Percentiles rank a stretch among this genome's conserved stretches.
These are phyloP conservation scores for Abramis brama DNA, from an alignment of 2,113 vertebrate species.

Conservation along the genomic window DNA sequence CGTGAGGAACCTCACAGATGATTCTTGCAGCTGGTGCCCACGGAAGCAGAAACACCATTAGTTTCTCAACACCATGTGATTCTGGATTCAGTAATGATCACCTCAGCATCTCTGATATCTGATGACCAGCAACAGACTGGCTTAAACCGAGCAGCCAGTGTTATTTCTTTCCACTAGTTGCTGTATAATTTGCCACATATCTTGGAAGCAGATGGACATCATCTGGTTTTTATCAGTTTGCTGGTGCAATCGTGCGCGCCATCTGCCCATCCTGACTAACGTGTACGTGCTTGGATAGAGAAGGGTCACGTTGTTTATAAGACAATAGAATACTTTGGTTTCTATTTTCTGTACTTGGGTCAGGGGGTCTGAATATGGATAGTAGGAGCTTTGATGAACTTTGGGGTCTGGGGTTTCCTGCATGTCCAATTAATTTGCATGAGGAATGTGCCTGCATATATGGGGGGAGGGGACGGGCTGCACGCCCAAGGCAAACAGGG, in stretches of 20 bases:
- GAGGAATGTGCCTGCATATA: conserved; percentile 78
- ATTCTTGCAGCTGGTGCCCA: conserved; percentile 34
- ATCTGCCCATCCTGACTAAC: not conserved
- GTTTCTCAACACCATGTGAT: not conserved
- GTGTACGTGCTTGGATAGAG: not conserved
- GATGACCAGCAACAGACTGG: conserved; percentile 11
- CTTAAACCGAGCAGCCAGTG: not conserved
- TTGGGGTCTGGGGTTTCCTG: conserved; percentile 61
- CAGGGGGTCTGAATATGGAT: not conserved
- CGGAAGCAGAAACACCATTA: not conserved
- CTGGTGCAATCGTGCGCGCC: not conserved
- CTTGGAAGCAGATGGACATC: conserved; percentile 30
- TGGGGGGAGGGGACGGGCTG: conserved; percentile 45
- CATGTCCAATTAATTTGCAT: conserved; percentile 81
- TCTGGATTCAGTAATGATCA: conserved; percentile 23
- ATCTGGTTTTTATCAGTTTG: not conserved
- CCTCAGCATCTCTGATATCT: not conserved
- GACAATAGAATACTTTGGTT: conserved; percentile 60
- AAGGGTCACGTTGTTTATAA: conserved; percentile 53
- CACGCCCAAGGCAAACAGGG: conserved; percentile 56
- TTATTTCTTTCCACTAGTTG: not conserved
- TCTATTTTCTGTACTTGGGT: conserved; percentile 68
- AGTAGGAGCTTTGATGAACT: conserved; percentile 19
- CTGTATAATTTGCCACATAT: not conserved
- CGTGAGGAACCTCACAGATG: conserved; percentile 19